These are phyloP conservation scores for Heliconius eleuchia DNA, from an alignment of 1,140 invertebrate species.

Conservation along the genomic window DNA sequence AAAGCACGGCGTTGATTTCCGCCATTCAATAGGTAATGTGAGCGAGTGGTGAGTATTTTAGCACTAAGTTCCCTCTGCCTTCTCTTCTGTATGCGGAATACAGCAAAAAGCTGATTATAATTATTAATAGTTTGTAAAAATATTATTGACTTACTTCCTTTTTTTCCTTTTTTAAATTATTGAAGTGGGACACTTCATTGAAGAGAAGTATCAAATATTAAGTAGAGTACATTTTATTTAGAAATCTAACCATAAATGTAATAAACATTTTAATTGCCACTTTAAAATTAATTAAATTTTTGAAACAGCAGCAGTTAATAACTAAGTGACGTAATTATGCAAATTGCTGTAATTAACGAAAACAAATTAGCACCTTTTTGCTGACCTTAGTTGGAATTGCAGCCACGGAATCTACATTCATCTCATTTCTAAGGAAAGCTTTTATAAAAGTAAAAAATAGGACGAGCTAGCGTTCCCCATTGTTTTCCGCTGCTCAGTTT, in stretches of 20 bases:
- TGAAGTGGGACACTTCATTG: too few relatives aligned
- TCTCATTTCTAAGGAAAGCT: slow-evolving; percentile 36
- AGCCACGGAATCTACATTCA: slow-evolving; percentile 25
- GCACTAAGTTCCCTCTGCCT: too few relatives aligned
- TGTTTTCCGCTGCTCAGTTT: slow-evolving; percentile 47
- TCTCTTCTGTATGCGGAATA: too few relatives aligned
- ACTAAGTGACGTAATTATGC: slow-evolving; percentile 1
- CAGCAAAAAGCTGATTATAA: too few relatives aligned
- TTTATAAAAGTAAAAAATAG: slow-evolving; percentile 40
- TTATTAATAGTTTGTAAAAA: too few relatives aligned
- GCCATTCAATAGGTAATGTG: too few relatives aligned
- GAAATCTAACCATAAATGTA: not conserved
- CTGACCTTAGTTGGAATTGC: slow-evolving; percentile 32
- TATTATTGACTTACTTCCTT: too few relatives aligned
- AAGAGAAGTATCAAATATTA: not conserved
- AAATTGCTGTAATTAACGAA: slow-evolving; percentile 1
- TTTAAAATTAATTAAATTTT: not conserved
- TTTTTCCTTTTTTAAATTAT: too few relatives aligned
- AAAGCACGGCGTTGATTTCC: too few relatives aligned
- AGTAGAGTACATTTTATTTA: too few relatives aligned
- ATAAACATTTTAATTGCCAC: not conserved
- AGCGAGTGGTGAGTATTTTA: too few relatives aligned
- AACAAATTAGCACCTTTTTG: slow-evolving; percentile 3
- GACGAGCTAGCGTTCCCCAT: slow-evolving; percentile 38
- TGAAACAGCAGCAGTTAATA: slow-evolving; percentile 3